phyloP scores from a whole-genome alignment of 2,113 vertebrate genomes.

The Colinus virginianus region DNA sequence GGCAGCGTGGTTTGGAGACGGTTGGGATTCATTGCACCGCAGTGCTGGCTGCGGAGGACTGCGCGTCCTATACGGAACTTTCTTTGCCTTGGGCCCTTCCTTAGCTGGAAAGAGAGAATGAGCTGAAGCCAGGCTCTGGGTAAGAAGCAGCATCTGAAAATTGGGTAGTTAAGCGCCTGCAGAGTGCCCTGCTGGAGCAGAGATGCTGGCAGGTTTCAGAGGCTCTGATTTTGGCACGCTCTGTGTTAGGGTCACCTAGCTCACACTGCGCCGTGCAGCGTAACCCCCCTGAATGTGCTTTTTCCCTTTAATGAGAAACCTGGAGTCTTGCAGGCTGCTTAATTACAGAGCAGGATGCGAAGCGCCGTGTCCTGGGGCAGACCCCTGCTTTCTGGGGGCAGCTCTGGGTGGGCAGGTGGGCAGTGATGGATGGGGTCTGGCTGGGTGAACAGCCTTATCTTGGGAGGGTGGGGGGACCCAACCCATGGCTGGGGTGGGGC shows the following conservation, averaged over 20 bases:
- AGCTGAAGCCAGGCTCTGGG: constrained; percentile 32
- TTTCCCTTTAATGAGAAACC: constrained; percentile 27
- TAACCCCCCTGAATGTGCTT: background rate
- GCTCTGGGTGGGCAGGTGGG: too few species aligned
- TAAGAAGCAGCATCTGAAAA: constrained; percentile 43
- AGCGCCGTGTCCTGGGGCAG: background rate
- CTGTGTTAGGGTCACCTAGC: constrained; percentile 8
- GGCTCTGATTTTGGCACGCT: background rate
- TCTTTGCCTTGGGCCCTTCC: background rate
- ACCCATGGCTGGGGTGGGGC: too few species aligned
- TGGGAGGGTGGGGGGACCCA: too few species aligned
- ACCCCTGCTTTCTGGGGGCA: background rate
- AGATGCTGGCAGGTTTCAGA: background rate
- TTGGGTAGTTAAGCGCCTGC: constrained; percentile 54
- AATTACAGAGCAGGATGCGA: constrained; percentile 44
- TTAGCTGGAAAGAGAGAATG: constrained; percentile 1
- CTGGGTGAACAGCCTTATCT: too few species aligned
- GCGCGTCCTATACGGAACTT: background rate
- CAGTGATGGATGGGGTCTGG: too few species aligned
- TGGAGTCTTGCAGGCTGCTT: constrained; percentile 12
- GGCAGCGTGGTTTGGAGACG: background rate
- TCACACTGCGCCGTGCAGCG: background rate
- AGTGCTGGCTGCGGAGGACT: background rate
- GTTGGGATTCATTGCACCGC: background rate
- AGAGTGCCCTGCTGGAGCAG: constrained; percentile 35